Conservation (phyloP, 1,140 invertebrate species). For the Drosophila burlai region DNA sequence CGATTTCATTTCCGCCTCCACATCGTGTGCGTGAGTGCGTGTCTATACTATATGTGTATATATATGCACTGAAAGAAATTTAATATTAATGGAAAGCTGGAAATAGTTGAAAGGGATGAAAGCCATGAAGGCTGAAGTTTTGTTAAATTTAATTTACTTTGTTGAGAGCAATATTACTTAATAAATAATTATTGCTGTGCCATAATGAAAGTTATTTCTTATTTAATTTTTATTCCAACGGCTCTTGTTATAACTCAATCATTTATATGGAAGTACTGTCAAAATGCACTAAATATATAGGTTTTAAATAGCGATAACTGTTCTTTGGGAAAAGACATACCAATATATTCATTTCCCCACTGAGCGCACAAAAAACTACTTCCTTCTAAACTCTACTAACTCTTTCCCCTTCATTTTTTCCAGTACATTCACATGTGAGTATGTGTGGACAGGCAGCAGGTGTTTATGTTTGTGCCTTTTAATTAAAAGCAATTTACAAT, state of each 20-base stretch:
- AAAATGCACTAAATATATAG: not conserved
- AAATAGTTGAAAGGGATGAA: not conserved
- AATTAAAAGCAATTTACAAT: conserved; percentile 84
- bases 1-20: conserved; percentile 61
- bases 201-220: accelerated
- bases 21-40: conserved; percentile 36
- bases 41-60: not conserved
- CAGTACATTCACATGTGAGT: conserved; percentile 2
- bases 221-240: too few relatives aligned
- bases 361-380: not conserved
- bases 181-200: not conserved
- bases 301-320: not conserved
- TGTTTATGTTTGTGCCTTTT: conserved; percentile 84
- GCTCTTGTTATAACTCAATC: not conserved
- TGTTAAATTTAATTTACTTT: not conserved
- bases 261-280: not conserved
- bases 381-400: too few relatives aligned
- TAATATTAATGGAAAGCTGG: too few relatives aligned
- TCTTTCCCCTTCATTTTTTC: not conserved
- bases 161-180: not conserved
- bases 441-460: conserved; percentile 66
- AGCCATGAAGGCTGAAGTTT: too few relatives aligned
- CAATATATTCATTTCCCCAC: not conserved
- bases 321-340: not conserved
- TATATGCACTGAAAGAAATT: conserved; percentile 1